A percentile compares a stretch with the other conserved stretches of the same genome.
Evolutionary conservation across 2,888 invertebrate species (phyloP).

Genomic region (Cataglyphis livida): DNA sequence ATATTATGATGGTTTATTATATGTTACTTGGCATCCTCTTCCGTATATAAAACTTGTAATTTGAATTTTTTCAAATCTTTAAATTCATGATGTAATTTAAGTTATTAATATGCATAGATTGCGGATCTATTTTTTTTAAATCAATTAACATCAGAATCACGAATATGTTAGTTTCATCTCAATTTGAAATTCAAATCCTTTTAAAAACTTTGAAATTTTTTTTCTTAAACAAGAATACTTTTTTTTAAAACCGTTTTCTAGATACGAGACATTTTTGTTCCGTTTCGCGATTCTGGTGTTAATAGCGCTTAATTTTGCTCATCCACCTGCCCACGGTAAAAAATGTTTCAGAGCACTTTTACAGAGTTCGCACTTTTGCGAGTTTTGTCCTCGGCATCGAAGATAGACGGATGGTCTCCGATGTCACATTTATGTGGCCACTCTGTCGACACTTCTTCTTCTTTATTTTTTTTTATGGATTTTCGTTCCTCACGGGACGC

Average conservation of each 20-base stretch:
- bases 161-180: neutral
- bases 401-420: neutral
- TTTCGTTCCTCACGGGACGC: too few relatives aligned
- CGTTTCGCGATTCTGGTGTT: neutral
- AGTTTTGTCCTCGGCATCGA: neutral
- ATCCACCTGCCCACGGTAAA: constrained; percentile 37
- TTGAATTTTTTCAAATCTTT: neutral
- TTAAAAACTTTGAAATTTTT: neutral
- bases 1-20: constrained; percentile 18
- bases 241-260: neutral
- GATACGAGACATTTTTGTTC: neutral
- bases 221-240: neutral
- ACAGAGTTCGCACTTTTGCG: neutral
- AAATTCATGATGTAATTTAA: neutral
- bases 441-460: too few relatives aligned
- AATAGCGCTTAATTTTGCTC: constrained; percentile 12
- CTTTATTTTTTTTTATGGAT: too few relatives aligned
- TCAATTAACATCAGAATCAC: neutral
- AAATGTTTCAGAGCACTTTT: neutral
- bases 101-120: neutral
- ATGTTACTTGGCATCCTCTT: constrained; percentile 25
- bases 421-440: neutral
- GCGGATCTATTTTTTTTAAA: neutral
- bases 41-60: neutral
- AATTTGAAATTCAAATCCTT: neutral